Conservation (phyloP, 2,888 invertebrate species). For the Urechis unicinctus region DNA sequence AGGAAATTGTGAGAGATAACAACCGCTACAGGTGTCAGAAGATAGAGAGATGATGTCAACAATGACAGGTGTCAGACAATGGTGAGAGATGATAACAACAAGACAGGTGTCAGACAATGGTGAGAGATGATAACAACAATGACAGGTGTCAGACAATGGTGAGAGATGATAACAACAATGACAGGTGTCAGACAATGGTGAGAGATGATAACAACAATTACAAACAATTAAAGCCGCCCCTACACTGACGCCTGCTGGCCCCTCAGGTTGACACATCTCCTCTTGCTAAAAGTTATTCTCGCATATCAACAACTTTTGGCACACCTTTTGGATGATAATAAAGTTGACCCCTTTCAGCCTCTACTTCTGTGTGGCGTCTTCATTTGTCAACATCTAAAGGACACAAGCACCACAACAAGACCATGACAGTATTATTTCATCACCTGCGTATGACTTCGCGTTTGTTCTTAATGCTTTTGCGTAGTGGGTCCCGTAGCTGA, state of each 20-base stretch:
- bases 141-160: neutral
- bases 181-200: neutral
- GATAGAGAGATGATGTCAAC: neutral
- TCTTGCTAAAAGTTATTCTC: too few species aligned
- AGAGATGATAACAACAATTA: neutral
- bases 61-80: neutral
- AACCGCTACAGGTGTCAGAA: neutral
- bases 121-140: neutral
- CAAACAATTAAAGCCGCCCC: too few species aligned
- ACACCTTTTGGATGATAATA: too few species aligned
- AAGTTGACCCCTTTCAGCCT: too few species aligned
- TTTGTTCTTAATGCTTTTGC: constrained; percentile 96
- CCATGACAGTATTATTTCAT: constrained; percentile 1
- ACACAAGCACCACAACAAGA: too few species aligned
- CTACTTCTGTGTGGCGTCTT: too few species aligned
- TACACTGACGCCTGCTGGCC: too few species aligned
- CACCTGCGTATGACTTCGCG: constrained; percentile 74
- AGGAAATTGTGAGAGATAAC: neutral
- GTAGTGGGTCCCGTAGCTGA: constrained; percentile 77
- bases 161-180: too few species aligned
- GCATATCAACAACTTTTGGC: too few species aligned
- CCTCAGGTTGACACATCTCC: too few species aligned
- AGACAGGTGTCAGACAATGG: neutral
- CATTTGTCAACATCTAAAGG: too few species aligned
- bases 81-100: too few species aligned